These are phyloP conservation scores for Hemiprocne comata DNA, from an alignment of 2,113 vertebrate species.

Conservation along the genomic window DNA sequence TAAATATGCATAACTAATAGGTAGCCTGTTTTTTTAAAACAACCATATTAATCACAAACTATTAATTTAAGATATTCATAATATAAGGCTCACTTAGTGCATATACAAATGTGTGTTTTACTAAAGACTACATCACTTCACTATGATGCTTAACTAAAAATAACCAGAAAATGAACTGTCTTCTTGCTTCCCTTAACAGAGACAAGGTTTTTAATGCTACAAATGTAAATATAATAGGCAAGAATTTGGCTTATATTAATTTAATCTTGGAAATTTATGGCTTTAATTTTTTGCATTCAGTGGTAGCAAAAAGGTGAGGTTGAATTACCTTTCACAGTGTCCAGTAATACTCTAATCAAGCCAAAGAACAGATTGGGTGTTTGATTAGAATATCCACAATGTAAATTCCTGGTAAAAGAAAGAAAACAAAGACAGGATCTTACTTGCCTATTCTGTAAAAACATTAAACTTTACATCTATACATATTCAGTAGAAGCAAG, in stretches of 20 bases:
- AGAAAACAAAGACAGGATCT: neutral
- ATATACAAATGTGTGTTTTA: neutral
- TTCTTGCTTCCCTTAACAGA: neutral
- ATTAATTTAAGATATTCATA: neutral
- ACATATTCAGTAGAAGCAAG: neutral
- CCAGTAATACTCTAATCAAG: neutral
- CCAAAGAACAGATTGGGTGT: neutral
- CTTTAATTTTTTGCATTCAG: neutral
- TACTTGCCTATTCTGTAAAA: neutral
- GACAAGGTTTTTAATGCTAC: neutral
- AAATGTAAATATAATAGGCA: neutral
- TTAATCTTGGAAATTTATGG: neutral
- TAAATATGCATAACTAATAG: neutral
- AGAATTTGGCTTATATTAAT: neutral
- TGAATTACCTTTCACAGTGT: constrained; percentile 37
- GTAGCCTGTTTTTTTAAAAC: neutral
- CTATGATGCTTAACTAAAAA: neutral
- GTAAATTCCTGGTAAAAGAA: constrained; percentile 26
- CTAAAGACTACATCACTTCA: neutral
- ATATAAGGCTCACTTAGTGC: neutral
- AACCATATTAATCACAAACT: neutral
- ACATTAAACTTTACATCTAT: neutral
- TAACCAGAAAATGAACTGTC: neutral
- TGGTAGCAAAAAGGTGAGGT: neutral
- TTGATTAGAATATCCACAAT: neutral